Evolutionary conservation across 2,113 vertebrate genomes (phyloP).

Genomic region (Grallaria varia): DNA sequence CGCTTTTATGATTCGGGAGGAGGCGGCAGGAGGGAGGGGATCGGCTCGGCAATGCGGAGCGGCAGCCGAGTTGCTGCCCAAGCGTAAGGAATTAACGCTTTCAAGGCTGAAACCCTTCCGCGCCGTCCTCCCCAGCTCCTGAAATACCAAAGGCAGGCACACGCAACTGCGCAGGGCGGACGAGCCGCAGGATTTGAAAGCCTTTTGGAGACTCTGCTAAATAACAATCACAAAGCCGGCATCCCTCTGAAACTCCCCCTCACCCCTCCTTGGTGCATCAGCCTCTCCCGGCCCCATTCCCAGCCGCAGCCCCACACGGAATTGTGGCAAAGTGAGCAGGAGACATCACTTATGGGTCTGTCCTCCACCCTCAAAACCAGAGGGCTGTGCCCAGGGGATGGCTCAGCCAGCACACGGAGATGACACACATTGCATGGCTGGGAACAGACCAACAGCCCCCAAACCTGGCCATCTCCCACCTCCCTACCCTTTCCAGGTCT

Average conservation of each 20-base stretch:
- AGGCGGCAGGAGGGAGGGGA: neutral
- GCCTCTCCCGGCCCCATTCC: neutral
- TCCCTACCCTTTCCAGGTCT: neutral
- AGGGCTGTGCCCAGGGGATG: fast-evolving
- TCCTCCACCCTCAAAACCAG: fast-evolving
- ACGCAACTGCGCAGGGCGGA: fast-evolving
- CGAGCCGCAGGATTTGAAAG: neutral
- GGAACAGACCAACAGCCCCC: neutral
- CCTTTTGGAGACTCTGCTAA: neutral
- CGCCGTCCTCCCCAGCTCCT: neutral
- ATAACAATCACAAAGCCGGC: neutral
- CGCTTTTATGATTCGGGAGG: fast-evolving
- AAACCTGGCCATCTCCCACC: fast-evolving
- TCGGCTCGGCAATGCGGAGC: neutral
- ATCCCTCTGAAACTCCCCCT: neutral
- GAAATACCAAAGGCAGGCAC: neutral
- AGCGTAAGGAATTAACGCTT: neutral
- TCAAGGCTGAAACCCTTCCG: neutral
- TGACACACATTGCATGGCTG: fast-evolving
- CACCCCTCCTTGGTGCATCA: fast-evolving
- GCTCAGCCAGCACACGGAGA: fast-evolving
- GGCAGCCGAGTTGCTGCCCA: neutral
- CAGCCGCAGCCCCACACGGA: fast-evolving
- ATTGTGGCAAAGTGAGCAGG: fast-evolving
- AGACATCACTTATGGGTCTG: neutral